These are phyloP conservation scores for Campylorhamphus procurvoides DNA, from an alignment of 2,113 vertebrate species.

Conservation along the genomic window DNA sequence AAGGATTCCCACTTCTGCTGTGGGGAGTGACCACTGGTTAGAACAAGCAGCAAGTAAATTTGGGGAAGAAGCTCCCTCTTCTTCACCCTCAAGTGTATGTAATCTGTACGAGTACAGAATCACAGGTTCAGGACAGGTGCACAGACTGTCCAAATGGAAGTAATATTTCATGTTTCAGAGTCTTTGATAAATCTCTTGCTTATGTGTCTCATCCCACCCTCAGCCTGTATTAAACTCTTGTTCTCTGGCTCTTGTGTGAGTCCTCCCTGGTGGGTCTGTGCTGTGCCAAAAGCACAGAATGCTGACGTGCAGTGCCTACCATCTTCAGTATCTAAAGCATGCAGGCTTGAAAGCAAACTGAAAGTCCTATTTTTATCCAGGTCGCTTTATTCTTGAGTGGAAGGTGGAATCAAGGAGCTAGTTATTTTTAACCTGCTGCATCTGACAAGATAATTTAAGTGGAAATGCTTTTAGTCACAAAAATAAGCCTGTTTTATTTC, in stretches of 20 bases:
- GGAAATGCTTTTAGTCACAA: conserved; percentile 20
- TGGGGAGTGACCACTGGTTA: background rate
- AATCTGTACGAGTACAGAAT: background rate
- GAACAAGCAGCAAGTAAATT: background rate
- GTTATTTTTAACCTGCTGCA: conserved; percentile 62
- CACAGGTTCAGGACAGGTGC: background rate
- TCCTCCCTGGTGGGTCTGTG: background rate
- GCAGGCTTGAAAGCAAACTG: conserved; percentile 44
- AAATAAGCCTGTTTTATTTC: conserved; percentile 68
- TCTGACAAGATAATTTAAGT: conserved; percentile 64
- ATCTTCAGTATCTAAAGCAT: background rate
- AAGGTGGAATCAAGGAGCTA: conserved; percentile 55
- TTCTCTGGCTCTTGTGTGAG: background rate
- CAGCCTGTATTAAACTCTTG: background rate
- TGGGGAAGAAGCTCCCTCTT: background rate
- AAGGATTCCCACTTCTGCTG: background rate
- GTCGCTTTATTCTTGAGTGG: conserved; percentile 46
- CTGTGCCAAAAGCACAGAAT: background rate
- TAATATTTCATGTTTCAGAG: background rate
- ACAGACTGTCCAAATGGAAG: background rate
- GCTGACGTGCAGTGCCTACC: background rate
- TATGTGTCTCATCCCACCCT: background rate
- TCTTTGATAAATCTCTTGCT: background rate
- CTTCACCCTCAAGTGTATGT: background rate
- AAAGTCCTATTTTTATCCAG: conserved; percentile 50